Base-by-base conservation (phyloP, 2,888 invertebrate species). In the Pseudolycoriella hygida region DNA sequence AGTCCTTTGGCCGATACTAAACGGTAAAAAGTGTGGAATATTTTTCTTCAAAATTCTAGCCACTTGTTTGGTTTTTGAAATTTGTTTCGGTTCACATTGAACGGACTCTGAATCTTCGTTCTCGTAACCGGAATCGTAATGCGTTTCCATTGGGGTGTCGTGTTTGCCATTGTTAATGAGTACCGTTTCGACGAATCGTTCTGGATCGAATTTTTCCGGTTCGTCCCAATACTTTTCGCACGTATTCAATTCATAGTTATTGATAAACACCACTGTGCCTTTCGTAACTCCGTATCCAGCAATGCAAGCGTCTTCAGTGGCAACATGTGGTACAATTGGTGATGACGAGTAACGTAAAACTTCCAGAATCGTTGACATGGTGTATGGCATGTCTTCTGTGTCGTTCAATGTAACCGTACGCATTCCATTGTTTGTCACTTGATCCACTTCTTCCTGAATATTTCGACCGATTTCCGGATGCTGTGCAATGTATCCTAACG, bases 291-390 rank as follows among this genome's bases (percentile, higher is more conserved):
- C 70, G 55, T 73, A 82, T 0, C 81, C 86, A 38, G 76, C 73
- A 4, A 90, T 74, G 1, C 72, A 68, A 1, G 81, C 77, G 55
- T 83, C 77, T 53, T 77, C 74, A 1, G 82, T 83, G 0, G 89
- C 86, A 0, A 87, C 87, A 57, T 89, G 89, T 0, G 90, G 90
- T 0, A 90, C 89, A 47, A 90, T 89, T 0, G 90, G 89, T 0
- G 89, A 89, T 0, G 87, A 86, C 0, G 83, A 76, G 45, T 77
- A 76, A 43, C 90, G 65, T 1, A 89, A 62, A 1, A 84, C 79
- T 66, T 90, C 90, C 53, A 80, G 71, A 12, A 89, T 73, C 0
- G 83, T 79, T 0, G 85, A 86, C 63, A 86, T 82, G 0, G 85
- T 85, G 58, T 82, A 88, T 0, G 85, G 82, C 67, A 90, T 71